Conservation (phyloP, 2,888 invertebrate genomes). For the Euplexia lucipara region DNA sequence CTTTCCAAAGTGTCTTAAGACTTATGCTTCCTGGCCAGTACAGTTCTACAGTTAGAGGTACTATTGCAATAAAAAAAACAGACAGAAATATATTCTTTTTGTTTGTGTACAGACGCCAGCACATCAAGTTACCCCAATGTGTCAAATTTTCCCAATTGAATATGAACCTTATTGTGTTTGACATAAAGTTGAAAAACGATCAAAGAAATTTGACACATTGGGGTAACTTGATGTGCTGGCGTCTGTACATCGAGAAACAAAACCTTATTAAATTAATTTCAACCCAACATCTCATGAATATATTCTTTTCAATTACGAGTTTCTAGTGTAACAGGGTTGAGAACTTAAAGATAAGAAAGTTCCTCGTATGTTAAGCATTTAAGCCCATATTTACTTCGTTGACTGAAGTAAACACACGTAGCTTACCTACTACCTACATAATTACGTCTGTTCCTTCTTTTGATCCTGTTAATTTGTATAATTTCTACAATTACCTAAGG, state of each 20-base stretch:
- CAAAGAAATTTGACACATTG: too few relatives aligned
- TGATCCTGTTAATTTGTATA: conserved; percentile 62
- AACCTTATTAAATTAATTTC: neutral
- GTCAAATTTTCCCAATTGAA: too few relatives aligned
- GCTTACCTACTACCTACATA: neutral
- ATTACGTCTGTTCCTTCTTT: conserved; percentile 21
- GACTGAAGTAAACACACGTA: conserved; percentile 1
- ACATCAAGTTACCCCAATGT: too few relatives aligned
- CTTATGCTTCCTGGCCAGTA: conserved; percentile 43
- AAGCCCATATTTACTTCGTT: neutral
- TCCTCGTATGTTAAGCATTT: neutral
- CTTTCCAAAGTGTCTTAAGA: conserved; percentile 53
- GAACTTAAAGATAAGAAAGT: too few relatives aligned
- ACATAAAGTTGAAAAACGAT: too few relatives aligned
- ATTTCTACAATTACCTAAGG: conserved; percentile 64
- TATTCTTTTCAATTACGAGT: neutral
- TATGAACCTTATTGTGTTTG: too few relatives aligned
- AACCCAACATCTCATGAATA: neutral
- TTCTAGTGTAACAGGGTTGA: too few relatives aligned
- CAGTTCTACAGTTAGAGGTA: conserved; percentile 18
- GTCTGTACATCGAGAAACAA: neutral
- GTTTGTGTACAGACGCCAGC: neutral
- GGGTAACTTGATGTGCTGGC: too few relatives aligned
- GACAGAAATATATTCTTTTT: neutral
- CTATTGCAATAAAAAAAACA: conserved; percentile 22